Base-by-base conservation (phyloP, 2,113 vertebrate species). In the Oryzias curvinotus region DNA sequence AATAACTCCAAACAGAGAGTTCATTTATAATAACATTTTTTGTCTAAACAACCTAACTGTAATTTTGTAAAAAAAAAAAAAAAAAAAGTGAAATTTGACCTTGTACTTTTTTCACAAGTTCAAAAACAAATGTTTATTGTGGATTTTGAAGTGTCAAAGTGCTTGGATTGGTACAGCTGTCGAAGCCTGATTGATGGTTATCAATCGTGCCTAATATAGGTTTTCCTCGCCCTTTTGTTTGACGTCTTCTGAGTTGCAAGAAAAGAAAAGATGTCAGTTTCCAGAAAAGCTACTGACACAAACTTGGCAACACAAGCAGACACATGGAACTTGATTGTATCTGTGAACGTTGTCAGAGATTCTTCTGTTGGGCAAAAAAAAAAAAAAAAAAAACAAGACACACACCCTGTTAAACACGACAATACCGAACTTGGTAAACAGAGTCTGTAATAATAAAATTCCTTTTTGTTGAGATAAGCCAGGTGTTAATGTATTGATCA, bases 271-370 rank as follows among this genome's bases (percentile, higher is more conserved):
- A 36, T 36, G 8, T 36, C 36, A 10, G 10, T 36, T 15, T 16
- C 14, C 53, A 6, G 0, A 41, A n/a, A 21, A 19, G 45, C 13
- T 36, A 15, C 25, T 57, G 56, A 64, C 48, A 65, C 17, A 57
- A 57, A 52, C 19, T 59, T 77, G 47, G 43, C 64, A 71, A 28
- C 59, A 30, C 13, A 15, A n/a, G 14, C 57, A 30, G 13, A 59
- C 28, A 25, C 45, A 16, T 26, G 7, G 15, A 36, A 23, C 30
- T 17, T 17, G 55, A 64, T 56, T 15, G 1, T 41, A 25, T 59
- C 49, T 48, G n/a, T 56, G 28, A 58, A 41, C 47, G 45, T 18
- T 30, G 53, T 64, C 18, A 26, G 23, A 68, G 36, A 36, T 18
- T 58, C 26, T 47, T 56, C 16, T 57, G 18, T 23, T 25, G 17